Conservation (phyloP, 1,140 invertebrate species). For the Palaemon carinicauda region DNA sequence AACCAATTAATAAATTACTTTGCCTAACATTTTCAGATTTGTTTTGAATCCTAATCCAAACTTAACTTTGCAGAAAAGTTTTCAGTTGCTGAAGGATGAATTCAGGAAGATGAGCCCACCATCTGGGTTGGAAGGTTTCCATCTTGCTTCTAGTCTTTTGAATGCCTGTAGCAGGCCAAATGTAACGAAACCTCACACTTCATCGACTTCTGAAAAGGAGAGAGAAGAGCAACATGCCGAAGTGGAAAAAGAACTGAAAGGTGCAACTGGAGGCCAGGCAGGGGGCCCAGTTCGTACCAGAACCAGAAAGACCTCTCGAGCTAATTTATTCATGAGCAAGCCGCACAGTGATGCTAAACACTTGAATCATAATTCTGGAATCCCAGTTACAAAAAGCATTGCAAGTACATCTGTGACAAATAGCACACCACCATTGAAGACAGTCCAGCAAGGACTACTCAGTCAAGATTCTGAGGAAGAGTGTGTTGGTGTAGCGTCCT, state of each 20-base stretch:
- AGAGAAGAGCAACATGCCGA: slow-evolving; percentile 18
- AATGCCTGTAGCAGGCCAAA: not conserved
- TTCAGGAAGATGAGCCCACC: slow-evolving; percentile 66
- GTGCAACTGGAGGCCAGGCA: slow-evolving; percentile 36
- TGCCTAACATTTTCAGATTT: no score
- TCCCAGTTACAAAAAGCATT: not conserved
- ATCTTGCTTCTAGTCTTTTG: not conserved
- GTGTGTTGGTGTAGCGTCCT: no score
- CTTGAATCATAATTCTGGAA: not conserved
- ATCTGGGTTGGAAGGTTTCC: slow-evolving; percentile 62
- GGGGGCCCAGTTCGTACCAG: slow-evolving; percentile 42
- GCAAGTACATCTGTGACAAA: no score
- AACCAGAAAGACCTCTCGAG: slow-evolving; percentile 39
- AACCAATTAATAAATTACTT: no score
- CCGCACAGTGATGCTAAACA: slow-evolving; percentile 12
- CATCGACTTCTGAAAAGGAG: slow-evolving; percentile 22
- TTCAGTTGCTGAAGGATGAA: slow-evolving; percentile 67
- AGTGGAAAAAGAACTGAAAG: slow-evolving; percentile 35
- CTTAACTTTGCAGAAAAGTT: slow-evolving; percentile 65
- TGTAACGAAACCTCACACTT: not conserved
- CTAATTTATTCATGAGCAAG: slow-evolving; percentile 38
- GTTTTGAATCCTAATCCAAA: no score
- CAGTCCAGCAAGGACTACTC: no score
- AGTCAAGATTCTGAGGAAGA: no score
- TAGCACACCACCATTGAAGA: no score